Evolutionary conservation across 2,797 vertebrate genomes (phyloP).

Genomic region (Siniperca scherzeri): DNA sequence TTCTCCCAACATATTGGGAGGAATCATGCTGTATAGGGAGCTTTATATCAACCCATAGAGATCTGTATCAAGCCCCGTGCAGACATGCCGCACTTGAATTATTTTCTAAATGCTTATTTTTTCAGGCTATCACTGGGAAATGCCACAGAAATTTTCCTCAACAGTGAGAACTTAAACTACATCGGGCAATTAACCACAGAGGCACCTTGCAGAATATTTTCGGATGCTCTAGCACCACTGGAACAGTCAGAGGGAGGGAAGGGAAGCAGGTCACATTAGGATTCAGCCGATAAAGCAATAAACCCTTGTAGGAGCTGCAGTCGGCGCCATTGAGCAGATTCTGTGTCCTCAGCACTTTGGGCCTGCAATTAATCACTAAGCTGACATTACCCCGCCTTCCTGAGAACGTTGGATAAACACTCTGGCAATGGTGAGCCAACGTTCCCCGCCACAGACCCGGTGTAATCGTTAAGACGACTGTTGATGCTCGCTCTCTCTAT

Average conservation of each 20-base stretch:
- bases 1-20: conserved; percentile 74
- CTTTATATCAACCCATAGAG: conserved; percentile 63
- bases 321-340: conserved; percentile 77
- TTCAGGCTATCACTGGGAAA: conserved; percentile 38
- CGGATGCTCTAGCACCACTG: conserved; percentile 58
- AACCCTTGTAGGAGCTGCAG: conserved; percentile 77
- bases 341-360: conserved; percentile 82
- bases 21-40: conserved; percentile 66
- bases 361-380: conserved; percentile 81
- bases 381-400: conserved; percentile 74
- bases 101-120: conserved; percentile 49
- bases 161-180: conserved; percentile 30
- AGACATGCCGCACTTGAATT: conserved; percentile 45
- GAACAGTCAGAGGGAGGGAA: conserved; percentile 48
- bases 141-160: conserved; percentile 39
- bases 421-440: conserved; percentile 53
- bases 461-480: conserved; percentile 52
- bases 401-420: conserved; percentile 75
- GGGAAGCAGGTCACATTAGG: conserved; percentile 75
- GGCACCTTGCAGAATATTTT: conserved; percentile 53
- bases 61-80: conserved; percentile 51
- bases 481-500: conserved; percentile 44
- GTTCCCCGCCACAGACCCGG: conserved; percentile 45
- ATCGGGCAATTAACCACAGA: conserved; percentile 54
- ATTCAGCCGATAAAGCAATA: conserved; percentile 84